Evolutionary conservation across 2,888 invertebrate genomes (phyloP).

Genomic region (Caenorhabditis wallacei): DNA sequence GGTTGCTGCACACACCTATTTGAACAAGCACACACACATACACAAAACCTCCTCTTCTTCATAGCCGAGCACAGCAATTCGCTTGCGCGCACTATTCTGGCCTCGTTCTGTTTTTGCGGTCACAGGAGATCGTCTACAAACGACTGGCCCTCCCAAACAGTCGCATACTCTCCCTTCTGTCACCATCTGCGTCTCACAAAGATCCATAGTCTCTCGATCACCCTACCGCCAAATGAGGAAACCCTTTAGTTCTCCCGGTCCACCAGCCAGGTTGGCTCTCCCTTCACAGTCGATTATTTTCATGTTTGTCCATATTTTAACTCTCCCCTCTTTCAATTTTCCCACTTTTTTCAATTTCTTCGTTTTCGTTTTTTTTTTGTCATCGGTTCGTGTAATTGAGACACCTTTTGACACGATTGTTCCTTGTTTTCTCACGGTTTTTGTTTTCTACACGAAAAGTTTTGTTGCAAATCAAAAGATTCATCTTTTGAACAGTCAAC

Average conservation of each 20-base stretch:
- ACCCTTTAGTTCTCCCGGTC: slow-evolving; percentile 49
- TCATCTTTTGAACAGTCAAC: slow-evolving; percentile 7
- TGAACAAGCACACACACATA: slow-evolving; percentile 67
- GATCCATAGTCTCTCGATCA: slow-evolving; percentile 42
- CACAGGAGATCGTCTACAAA: slow-evolving; percentile 63
- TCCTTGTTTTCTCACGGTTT: slow-evolving; percentile 26
- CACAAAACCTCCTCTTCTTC: slow-evolving; percentile 47
- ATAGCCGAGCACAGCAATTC: slow-evolving; percentile 59
- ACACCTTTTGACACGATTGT: slow-evolving; percentile 45
- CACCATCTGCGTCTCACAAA: slow-evolving; percentile 33
- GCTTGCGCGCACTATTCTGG: slow-evolving; percentile 55
- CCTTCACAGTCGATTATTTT: slow-evolving; percentile 61
- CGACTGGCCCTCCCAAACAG: slow-evolving; percentile 57
- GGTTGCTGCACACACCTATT: slow-evolving; percentile 67
- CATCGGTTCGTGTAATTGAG: slow-evolving; percentile 52
- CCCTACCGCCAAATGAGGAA: slow-evolving; percentile 49
- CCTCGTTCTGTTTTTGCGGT: slow-evolving; percentile 59
- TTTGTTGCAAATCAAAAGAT: not conserved
- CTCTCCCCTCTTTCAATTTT: slow-evolving; percentile 17
- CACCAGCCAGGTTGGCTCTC: slow-evolving; percentile 54
- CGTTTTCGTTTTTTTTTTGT: slow-evolving; percentile 3
- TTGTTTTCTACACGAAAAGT: not conserved
- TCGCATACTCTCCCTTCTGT: slow-evolving; percentile 40
- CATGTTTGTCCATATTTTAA: slow-evolving; percentile 59
- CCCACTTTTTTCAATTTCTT: slow-evolving; percentile 14